A percentile compares a stretch with the other conserved stretches of the same genome.
These are phyloP conservation scores for Helicoverpa armigera DNA, from an alignment of 1,140 invertebrate species.

Conservation along the genomic window DNA sequence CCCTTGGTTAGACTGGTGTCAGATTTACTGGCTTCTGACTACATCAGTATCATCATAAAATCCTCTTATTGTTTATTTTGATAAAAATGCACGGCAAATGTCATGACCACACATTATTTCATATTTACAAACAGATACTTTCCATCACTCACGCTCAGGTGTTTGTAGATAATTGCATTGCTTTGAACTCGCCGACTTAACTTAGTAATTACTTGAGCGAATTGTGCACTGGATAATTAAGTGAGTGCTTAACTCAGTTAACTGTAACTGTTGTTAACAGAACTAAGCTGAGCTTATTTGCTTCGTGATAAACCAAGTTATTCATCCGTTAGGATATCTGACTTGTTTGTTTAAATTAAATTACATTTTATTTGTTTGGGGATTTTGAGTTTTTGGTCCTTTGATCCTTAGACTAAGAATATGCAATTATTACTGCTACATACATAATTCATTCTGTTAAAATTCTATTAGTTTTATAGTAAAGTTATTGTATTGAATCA, in stretches of 20 bases:
- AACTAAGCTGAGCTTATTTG: constrained; percentile 46
- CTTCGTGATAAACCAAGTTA: constrained; percentile 30
- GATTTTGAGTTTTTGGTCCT: not conserved
- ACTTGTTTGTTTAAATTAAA: not conserved
- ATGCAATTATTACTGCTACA: too few relatives aligned
- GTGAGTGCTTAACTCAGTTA: constrained; percentile 54
- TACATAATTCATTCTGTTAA: too few relatives aligned
- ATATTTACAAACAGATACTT: constrained; percentile 4
- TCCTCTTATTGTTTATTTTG: too few relatives aligned
- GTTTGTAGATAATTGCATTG: constrained; percentile 45
- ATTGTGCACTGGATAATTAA: constrained; percentile 57
- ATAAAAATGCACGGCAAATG: not conserved
- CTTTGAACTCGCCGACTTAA: constrained; percentile 51
- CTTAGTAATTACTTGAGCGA: constrained; percentile 52
- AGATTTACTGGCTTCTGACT: too few relatives aligned
- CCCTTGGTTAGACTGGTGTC: too few relatives aligned
- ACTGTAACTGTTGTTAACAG: constrained; percentile 53
- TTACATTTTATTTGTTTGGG: not conserved
- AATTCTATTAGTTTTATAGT: too few relatives aligned
- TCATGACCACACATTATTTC: not conserved
- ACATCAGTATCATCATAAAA: too few relatives aligned
- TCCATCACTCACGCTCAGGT: constrained; percentile 30
- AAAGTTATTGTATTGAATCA: too few relatives aligned
- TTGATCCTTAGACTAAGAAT: too few relatives aligned
- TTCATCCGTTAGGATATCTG: constrained; percentile 9